A percentile compares a stretch with the other conserved stretches of the same genome.
These are phyloP conservation scores for Caenorhabditis drosophilae DNA, from an alignment of 2,888 invertebrate genomes.

Conservation along the genomic window DNA sequence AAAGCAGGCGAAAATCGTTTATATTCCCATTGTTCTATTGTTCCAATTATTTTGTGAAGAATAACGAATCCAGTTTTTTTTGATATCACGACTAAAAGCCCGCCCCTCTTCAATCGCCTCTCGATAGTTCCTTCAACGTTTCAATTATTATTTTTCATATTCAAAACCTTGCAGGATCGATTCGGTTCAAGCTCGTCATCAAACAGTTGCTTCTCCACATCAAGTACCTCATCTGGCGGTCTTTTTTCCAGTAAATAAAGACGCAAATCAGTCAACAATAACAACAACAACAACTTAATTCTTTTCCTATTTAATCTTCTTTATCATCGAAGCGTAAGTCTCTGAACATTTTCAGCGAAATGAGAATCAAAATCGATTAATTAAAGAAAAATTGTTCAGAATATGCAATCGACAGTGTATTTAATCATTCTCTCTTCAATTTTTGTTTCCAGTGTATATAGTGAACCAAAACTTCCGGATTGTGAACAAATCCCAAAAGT, in stretches of 20 bases:
- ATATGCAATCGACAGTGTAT: conserved; percentile 33
- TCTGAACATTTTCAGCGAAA: no score
- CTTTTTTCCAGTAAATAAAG: conserved; percentile 52
- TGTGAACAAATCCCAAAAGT: conserved; percentile 64
- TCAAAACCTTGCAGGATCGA: conserved; percentile 37
- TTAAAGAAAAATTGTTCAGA: conserved; percentile 8
- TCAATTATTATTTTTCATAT: no score
- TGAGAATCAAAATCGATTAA: no score
- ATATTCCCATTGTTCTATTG: conserved; percentile 9
- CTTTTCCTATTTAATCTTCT: no score
- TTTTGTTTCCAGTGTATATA: conserved; percentile 42
- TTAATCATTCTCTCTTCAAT: no score
- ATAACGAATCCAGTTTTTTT: no score
- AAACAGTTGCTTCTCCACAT: conserved; percentile 32
- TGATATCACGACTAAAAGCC: no score
- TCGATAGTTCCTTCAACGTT: conserved; percentile 1
- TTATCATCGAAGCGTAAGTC: no score
- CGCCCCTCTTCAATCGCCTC: conserved; percentile 5
- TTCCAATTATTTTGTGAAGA: conserved; percentile 25
- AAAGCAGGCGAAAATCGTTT: no score
- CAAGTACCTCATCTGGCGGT: conserved; percentile 43
- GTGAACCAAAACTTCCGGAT: conserved; percentile 54
- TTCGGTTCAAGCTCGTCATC: conserved; percentile 32
- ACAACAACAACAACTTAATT: no score
- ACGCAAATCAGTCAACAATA: no score